Evolutionary conservation across 1,140 invertebrate genomes (phyloP).

Genomic region (Nixonia krombeini): DNA sequence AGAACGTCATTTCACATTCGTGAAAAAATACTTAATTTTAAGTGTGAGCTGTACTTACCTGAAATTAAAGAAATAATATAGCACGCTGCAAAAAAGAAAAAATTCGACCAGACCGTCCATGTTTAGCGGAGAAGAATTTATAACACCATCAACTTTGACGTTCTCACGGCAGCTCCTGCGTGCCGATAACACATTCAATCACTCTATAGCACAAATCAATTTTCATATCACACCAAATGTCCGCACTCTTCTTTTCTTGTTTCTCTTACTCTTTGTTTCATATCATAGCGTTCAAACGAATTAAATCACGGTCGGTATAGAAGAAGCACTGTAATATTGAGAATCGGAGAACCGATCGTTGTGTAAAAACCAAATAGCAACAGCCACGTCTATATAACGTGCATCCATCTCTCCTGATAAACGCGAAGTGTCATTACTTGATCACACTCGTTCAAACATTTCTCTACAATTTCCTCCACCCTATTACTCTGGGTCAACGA

Average conservation of each 20-base stretch:
- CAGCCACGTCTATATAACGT: constrained; percentile 11
- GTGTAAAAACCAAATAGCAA: constrained; percentile 9
- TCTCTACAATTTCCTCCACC: constrained; percentile 26
- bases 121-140: constrained; percentile 1
- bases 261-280: constrained; percentile 1
- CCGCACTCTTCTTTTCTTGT: constrained; percentile 1
- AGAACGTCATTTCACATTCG: too few species aligned
- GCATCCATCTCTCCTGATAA: constrained; percentile 31
- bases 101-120: constrained; percentile 68
- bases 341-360: constrained; percentile 10
- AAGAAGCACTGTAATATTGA: constrained; percentile 1
- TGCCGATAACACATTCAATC: constrained; percentile 15
- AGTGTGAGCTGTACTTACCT: too few species aligned
- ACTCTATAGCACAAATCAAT: constrained; percentile 11
- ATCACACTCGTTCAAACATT: constrained; percentile 12
- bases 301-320: constrained; percentile 22
- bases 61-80: constrained; percentile 66
- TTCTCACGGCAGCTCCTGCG: constrained; percentile 3
- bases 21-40: too few species aligned
- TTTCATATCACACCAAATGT: constrained; percentile 4
- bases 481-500: too few species aligned
- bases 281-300: not conserved
- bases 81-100: constrained; percentile 65
- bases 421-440: constrained; percentile 31
- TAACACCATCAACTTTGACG: constrained; percentile 1